Conservation (phyloP, 2,113 vertebrate species). For the Xenopus borealis region DNA sequence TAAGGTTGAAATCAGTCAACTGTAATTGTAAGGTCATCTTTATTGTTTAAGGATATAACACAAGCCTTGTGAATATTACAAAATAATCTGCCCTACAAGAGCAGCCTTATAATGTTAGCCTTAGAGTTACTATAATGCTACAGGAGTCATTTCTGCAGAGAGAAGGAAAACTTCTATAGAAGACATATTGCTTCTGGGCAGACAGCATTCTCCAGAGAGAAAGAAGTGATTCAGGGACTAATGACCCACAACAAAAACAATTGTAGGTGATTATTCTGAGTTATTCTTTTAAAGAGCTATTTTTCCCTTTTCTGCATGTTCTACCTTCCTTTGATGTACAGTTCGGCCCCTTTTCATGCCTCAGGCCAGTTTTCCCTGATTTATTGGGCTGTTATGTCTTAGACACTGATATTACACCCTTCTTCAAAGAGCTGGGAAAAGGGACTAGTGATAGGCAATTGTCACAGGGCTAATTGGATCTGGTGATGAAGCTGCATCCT, state of each 20-base stretch:
- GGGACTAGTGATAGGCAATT: constrained; percentile 55
- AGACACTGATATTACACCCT: constrained; percentile 50
- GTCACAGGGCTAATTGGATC: constrained; percentile 46
- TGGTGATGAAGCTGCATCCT: constrained; percentile 34
- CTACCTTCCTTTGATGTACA: constrained; percentile 62
- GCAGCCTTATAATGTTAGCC: background rate
- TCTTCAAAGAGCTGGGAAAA: constrained; percentile 55
- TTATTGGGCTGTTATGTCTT: constrained; percentile 54
- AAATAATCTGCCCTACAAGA: too few species aligned
- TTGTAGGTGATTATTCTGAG: constrained; percentile 58
- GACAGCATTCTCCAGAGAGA: constrained; percentile 15
- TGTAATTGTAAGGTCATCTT: too few species aligned
- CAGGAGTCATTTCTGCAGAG: background rate
- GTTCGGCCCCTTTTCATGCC: constrained; percentile 41
- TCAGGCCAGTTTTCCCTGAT: constrained; percentile 44
- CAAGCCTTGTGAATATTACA: too few species aligned
- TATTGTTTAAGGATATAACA: too few species aligned
- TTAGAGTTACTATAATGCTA: background rate
- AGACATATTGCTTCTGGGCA: constrained; percentile 9
- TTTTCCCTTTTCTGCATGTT: constrained; percentile 28
- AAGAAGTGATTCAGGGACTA: constrained; percentile 29
- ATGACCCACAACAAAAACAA: constrained; percentile 31
- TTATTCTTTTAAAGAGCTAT: constrained; percentile 28
- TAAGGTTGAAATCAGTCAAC: too few species aligned
- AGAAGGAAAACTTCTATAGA: background rate